phyloP scores from a whole-genome alignment of 2,888 invertebrate species.

The Celastrina argiolus region DNA sequence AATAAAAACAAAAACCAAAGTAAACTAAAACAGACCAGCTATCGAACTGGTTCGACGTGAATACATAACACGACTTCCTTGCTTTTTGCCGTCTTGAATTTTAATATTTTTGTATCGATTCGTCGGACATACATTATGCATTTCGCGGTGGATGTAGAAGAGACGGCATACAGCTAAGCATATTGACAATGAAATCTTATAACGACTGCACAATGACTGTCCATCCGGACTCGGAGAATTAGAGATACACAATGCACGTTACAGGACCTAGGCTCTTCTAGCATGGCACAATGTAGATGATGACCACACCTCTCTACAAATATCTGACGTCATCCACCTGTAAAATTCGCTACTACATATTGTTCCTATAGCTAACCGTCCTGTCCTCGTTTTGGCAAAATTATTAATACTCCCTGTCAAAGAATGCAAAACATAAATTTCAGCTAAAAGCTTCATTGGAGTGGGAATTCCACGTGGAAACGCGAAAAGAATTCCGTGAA shows the following conservation, averaged over 20 bases:
- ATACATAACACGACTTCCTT: not conserved
- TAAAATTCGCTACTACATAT: too few relatives aligned
- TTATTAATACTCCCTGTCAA: not conserved
- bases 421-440: slow-evolving; percentile 5
- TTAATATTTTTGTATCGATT: not conserved
- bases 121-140: slow-evolving; percentile 3
- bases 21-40: not conserved
- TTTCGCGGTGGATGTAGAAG: not conserved
- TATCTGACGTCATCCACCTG: too few relatives aligned
- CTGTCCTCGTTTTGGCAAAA: not conserved
- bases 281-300: too few relatives aligned
- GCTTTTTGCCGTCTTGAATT: slow-evolving; percentile 8
- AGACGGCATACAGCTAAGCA: not conserved
- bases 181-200: not conserved
- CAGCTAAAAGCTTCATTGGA: not conserved
- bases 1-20: not conserved
- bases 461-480: not conserved
- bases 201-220: not conserved
- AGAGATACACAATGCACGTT: too few relatives aligned
- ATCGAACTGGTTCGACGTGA: not conserved
- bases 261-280: too few relatives aligned
- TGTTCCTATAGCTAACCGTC: too few relatives aligned
- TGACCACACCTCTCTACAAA: too few relatives aligned
- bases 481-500: not conserved
- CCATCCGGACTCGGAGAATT: too few relatives aligned